These are phyloP conservation scores for Drosophila ironensis DNA, from an alignment of 1,140 invertebrate genomes.

Conservation along the genomic window DNA sequence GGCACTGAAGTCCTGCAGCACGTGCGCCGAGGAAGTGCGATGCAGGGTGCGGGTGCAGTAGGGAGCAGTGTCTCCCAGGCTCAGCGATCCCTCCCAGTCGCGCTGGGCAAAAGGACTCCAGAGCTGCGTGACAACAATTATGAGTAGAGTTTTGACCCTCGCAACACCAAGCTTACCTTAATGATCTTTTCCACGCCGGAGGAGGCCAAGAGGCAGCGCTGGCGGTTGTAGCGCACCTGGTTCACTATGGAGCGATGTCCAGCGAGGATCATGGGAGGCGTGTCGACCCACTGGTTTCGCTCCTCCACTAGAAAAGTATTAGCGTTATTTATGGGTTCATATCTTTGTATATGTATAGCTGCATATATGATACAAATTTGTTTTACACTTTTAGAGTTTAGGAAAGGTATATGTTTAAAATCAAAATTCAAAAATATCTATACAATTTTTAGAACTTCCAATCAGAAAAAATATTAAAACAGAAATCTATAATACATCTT, in stretches of 20 bases:
- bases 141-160: not conserved
- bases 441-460: too few relatives aligned
- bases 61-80: slow-evolving; percentile 84
- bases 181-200: slow-evolving; percentile 98
- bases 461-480: too few relatives aligned
- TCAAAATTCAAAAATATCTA: too few relatives aligned
- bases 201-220: slow-evolving; percentile 93
- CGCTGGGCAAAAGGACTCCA: slow-evolving; percentile 90
- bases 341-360: too few relatives aligned
- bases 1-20: slow-evolving; percentile 91
- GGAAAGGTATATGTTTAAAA: too few relatives aligned
- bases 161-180: slow-evolving; percentile 84
- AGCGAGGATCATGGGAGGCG: slow-evolving; percentile 91
- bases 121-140: slow-evolving; percentile 82
- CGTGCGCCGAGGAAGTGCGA: slow-evolving; percentile 91
- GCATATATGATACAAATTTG: too few relatives aligned
- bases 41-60: slow-evolving; percentile 90
- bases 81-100: slow-evolving; percentile 84
- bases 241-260: slow-evolving; percentile 98
- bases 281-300: slow-evolving; percentile 84
- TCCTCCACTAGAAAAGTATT: slow-evolving; percentile 73
- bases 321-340: too few relatives aligned
- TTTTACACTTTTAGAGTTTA: too few relatives aligned
- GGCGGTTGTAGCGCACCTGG: slow-evolving; percentile 94
- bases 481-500: too few relatives aligned